A percentile compares a stretch with the other conserved stretches of the same genome.
phyloP scores from a whole-genome alignment of 2,113 vertebrate species.

The Gasterosteus aculeatus region DNA sequence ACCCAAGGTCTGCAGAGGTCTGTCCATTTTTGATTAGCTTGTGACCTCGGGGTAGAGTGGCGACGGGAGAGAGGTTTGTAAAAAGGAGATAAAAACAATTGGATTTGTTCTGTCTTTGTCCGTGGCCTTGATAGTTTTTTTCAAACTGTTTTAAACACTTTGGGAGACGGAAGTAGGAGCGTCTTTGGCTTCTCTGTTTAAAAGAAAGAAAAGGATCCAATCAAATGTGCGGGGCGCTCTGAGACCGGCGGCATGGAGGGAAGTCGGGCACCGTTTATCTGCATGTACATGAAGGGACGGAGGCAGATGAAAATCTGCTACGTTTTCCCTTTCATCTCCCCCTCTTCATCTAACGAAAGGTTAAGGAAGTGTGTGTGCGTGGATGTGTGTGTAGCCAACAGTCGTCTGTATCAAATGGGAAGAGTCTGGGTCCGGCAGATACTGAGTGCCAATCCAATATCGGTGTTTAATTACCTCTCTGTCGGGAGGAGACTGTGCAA shows the following conservation, averaged over 20 bases:
- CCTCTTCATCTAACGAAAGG: no score
- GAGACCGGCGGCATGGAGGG: background rate
- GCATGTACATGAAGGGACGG: background rate
- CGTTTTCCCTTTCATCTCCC: background rate
- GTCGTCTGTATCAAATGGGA: background rate
- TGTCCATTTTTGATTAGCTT: slow-evolving; percentile 64
- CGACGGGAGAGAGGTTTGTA: slow-evolving; percentile 40
- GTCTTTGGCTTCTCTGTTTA: background rate
- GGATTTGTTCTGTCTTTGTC: slow-evolving; percentile 12
- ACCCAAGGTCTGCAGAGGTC: slow-evolving; percentile 64
- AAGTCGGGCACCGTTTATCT: background rate
- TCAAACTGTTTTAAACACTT: slow-evolving; percentile 14
- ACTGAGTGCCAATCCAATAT: background rate
- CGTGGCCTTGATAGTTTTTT: slow-evolving; percentile 14
- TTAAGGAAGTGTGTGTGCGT: background rate
- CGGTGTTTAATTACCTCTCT: background rate
- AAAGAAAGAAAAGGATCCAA: no score
- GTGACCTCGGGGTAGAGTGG: slow-evolving; percentile 42
- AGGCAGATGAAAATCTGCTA: background rate
- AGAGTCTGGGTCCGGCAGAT: background rate
- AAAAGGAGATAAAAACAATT: slow-evolving; percentile 31
- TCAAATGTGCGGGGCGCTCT: background rate
- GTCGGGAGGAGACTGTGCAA: background rate
- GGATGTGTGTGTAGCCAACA: background rate
- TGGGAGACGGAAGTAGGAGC: background rate